Percentiles rank a stretch among this genome's conserved stretches.
These are phyloP conservation scores for Sminthopsis crassicaudata DNA, from an alignment of 2,113 vertebrate genomes.

Conservation along the genomic window DNA sequence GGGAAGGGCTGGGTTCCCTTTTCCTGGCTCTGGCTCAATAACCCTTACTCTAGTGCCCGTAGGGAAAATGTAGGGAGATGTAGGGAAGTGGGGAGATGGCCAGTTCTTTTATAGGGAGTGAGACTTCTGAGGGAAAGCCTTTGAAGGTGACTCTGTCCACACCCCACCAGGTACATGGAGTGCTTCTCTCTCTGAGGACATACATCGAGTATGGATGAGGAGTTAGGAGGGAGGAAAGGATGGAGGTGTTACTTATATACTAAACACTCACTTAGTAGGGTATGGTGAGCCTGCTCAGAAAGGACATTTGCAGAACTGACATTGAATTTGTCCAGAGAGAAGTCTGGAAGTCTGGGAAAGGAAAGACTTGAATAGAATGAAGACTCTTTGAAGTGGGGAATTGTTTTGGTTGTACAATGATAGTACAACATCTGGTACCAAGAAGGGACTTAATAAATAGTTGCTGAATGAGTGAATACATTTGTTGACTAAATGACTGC, in stretches of 20 bases:
- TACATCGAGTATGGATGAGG: neutral
- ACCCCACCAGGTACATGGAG: neutral
- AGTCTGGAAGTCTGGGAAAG: neutral
- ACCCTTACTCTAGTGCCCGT: neutral
- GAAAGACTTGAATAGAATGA: neutral
- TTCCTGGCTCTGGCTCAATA: neutral
- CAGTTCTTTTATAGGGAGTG: neutral
- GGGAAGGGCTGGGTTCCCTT: neutral
- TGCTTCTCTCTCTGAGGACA: neutral
- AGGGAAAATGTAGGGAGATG: neutral
- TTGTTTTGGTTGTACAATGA: neutral
- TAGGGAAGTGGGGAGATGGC: neutral
- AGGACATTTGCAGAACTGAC: neutral
- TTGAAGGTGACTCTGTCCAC: neutral
- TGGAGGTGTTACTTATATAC: neutral
- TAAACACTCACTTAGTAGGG: neutral
- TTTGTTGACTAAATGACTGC: neutral
- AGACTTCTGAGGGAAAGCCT: neutral
- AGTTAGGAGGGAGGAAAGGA: neutral
- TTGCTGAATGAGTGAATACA: neutral
- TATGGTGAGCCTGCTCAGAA: neutral
- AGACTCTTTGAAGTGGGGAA: neutral
- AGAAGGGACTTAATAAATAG: neutral
- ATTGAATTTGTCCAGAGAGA: neutral
- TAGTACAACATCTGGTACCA: neutral